Evolutionary conservation across 2,797 vertebrate species (phyloP).

Genomic region (Catharus ustulatus): DNA sequence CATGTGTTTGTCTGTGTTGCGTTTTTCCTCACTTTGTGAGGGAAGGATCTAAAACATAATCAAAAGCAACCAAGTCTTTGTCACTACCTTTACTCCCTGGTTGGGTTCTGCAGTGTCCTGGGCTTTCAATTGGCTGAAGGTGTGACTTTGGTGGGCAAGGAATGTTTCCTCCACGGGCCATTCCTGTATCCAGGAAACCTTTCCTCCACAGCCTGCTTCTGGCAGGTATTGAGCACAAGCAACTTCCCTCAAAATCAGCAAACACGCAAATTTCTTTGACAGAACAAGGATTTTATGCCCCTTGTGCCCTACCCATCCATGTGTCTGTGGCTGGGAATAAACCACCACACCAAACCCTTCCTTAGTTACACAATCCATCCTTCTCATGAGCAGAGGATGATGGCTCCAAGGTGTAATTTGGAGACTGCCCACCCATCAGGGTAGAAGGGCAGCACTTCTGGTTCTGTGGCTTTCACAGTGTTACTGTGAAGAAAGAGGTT

Average conservation of each 20-base stretch:
- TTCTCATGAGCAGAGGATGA: not conserved
- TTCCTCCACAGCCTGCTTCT: fast-evolving
- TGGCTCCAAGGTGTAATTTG: not conserved
- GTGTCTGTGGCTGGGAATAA: not conserved
- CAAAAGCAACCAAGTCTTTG: not conserved
- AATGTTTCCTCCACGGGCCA: fast-evolving
- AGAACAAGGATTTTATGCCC: not conserved
- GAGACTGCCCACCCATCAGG: not conserved
- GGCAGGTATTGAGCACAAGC: not conserved
- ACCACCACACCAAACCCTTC: not conserved
- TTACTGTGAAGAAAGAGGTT: not conserved
- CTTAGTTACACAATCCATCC: not conserved
- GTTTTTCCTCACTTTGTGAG: not conserved
- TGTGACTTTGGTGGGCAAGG: too few species aligned
- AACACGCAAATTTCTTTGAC: not conserved
- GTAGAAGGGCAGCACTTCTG: not conserved
- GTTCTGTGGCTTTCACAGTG: not conserved
- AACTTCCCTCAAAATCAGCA: not conserved
- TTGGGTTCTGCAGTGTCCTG: not conserved
- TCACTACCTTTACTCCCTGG: not conserved
- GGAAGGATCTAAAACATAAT: conserved; percentile 12
- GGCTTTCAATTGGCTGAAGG: not conserved
- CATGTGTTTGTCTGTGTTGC: not conserved
- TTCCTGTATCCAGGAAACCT: not conserved
- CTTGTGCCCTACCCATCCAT: not conserved